Evolutionary conservation across 2,888 invertebrate species (phyloP).

Genomic region (Meliscaeva auricollis): DNA sequence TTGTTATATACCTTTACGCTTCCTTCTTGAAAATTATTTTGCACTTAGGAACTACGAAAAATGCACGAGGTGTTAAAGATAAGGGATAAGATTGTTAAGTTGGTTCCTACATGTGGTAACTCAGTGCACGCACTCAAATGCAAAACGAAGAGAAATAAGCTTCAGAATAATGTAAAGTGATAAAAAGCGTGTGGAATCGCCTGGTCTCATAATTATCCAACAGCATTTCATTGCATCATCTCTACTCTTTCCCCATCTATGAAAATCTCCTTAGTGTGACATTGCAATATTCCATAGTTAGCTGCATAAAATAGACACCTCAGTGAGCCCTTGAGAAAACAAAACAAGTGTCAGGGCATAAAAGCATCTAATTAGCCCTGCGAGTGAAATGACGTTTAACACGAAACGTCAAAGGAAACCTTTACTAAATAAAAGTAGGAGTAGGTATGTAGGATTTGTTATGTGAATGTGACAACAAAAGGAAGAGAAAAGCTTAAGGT

Average conservation of each 20-base stretch:
- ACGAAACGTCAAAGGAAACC: slow-evolving; percentile 58
- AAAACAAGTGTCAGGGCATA: slow-evolving; percentile 70
- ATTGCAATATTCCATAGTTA: slow-evolving; percentile 51
- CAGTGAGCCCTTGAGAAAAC: slow-evolving; percentile 56
- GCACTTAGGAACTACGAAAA: slow-evolving; percentile 22
- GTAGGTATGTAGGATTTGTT: slow-evolving; percentile 11
- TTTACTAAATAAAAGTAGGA: slow-evolving; percentile 33
- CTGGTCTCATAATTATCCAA: slow-evolving; percentile 27
- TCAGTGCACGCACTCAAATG: slow-evolving; percentile 6
- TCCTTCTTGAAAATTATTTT: slow-evolving; percentile 1
- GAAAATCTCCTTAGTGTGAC: slow-evolving; percentile 34
- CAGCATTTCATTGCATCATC: slow-evolving; percentile 19
- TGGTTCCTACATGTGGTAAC: slow-evolving; percentile 8
- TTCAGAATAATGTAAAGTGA: slow-evolving; percentile 35
- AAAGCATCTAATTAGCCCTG: slow-evolving; percentile 72
- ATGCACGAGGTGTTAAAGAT: slow-evolving; percentile 60
- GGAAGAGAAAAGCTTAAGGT: not conserved
- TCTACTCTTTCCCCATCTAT: slow-evolving; percentile 27
- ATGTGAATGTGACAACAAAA: slow-evolving; percentile 31
- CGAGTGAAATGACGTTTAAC: slow-evolving; percentile 70
- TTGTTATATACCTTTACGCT: not conserved
- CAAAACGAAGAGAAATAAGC: slow-evolving; percentile 41
- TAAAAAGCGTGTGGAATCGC: slow-evolving; percentile 43
- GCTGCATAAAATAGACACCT: slow-evolving; percentile 42
- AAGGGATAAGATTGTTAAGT: slow-evolving; percentile 45